These are phyloP conservation scores for Tapirus indicus DNA, from an alignment of 2,797 vertebrate species.

Conservation along the genomic window DNA sequence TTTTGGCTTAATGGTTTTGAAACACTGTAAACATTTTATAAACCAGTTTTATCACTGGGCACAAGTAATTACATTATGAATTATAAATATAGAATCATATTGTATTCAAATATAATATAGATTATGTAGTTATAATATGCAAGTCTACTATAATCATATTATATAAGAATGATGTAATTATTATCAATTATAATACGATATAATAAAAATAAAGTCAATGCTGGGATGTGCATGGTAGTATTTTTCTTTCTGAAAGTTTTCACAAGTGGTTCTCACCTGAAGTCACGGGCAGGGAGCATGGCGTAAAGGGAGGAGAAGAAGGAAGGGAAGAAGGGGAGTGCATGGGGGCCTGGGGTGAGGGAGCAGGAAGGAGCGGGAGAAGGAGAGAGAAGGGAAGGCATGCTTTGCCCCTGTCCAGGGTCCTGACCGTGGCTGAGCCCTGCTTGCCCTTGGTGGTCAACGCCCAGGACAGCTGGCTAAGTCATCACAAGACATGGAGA, in stretches of 20 bases:
- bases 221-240: not conserved
- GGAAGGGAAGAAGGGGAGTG: too few relatives aligned
- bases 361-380: fast-evolving
- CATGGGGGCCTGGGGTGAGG: fast-evolving
- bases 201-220: not conserved
- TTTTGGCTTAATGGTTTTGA: not conserved
- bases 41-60: not conserved
- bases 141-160: not conserved
- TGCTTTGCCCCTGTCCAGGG: not conserved
- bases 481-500: fast-evolving
- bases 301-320: fast-evolving
- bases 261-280: not conserved
- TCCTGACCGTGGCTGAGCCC: not conserved
- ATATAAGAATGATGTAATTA: not conserved
- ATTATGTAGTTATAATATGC: not conserved
- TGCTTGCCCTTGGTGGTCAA: too few relatives aligned
- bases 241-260: not conserved
- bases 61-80: not conserved
- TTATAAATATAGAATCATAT: not conserved
- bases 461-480: not conserved
- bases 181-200: not conserved
- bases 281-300: not conserved
- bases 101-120: not conserved
- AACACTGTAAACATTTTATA: not conserved
- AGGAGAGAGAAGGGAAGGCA: not conserved